Evolutionary conservation across 2,888 invertebrate species (phyloP), one percentile per base, ranked within the genome.

Genomic region (Meliscaeva auricollis): DNA sequence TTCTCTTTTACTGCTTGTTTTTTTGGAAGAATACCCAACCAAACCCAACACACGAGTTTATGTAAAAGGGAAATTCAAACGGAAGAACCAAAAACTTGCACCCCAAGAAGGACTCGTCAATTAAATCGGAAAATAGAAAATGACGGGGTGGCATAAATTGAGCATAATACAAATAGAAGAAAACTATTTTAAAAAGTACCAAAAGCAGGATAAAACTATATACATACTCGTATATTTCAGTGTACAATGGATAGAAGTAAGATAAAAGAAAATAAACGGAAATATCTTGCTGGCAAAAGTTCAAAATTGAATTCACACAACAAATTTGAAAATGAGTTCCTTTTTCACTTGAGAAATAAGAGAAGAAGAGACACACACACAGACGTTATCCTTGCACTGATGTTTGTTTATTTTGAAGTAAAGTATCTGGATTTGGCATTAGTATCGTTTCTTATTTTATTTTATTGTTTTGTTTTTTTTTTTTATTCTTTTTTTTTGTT

Each of bases 251-350:
- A n/a, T 30, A 50, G 26, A 56, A 70, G 60, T 38, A 68, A 60
- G 58, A 77, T 60, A 54, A n/a, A 64, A 48, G 56, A 79, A 38
- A 56, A 84, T 52, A 60, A 75, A 72, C 75, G 79, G 66, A 79
- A 76, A 72, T 84, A 72, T 79, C 68, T 68, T 79, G 79, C 84
- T 84, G 79, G 84, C 84, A 84, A 72, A 79, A 79, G 84, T 84
- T 84, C 84, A 84, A 84, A 58, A 84, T 84, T 80, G 60, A 84
- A 80, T 84, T 84, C 79, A 76, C 79, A 84, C 75, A 72, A 79
- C 75, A 75, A 75, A 79, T 84, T 76, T 70, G 66, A 84, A 75
- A 79, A 79, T 79, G 52, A 70, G 75, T 64, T 70, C 72, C 74
- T 75, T 75, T 68, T 38, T 52, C 58, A 22, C 41, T 70, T 48